Evolutionary conservation across 2,888 invertebrate genomes (phyloP).

Genomic region (Dryococelus australis): DNA sequence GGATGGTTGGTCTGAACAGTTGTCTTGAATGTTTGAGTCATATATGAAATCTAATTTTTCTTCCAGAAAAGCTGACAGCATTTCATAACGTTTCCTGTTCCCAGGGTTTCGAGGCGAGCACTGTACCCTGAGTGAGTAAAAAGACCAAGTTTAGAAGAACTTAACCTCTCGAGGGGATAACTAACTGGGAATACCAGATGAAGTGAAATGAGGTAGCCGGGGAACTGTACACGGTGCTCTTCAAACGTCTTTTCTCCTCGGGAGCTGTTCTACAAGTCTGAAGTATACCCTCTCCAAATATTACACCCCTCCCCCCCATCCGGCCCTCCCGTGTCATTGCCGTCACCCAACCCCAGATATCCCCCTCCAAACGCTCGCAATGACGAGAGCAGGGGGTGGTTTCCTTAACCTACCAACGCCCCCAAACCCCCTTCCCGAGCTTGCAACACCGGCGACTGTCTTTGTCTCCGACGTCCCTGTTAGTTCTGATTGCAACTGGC

Average conservation of each 20-base stretch:
- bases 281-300: background rate
- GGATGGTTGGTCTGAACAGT: too few species aligned
- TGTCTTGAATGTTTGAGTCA: too few species aligned
- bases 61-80: too few species aligned
- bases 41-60: too few species aligned
- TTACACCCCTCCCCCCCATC: background rate
- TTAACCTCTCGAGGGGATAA: background rate
- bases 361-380: background rate
- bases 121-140: background rate
- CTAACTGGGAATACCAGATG: slow-evolving; percentile 13
- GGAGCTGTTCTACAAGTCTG: background rate
- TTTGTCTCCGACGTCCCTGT: background rate
- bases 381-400: background rate
- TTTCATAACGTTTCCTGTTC: too few species aligned
- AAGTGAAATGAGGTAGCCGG: background rate
- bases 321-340: background rate
- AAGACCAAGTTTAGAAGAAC: background rate
- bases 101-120: too few species aligned
- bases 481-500: slow-evolving; percentile 11
- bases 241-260: background rate
- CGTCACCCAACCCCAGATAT: background rate
- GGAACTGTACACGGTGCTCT: background rate
- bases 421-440: background rate
- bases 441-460: background rate
- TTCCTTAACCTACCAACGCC: background rate